Percentiles rank a stretch among this genome's conserved stretches.
Evolutionary conservation across 2,113 vertebrate genomes (phyloP).

Genomic region (Girardinichthys multiradiatus): DNA sequence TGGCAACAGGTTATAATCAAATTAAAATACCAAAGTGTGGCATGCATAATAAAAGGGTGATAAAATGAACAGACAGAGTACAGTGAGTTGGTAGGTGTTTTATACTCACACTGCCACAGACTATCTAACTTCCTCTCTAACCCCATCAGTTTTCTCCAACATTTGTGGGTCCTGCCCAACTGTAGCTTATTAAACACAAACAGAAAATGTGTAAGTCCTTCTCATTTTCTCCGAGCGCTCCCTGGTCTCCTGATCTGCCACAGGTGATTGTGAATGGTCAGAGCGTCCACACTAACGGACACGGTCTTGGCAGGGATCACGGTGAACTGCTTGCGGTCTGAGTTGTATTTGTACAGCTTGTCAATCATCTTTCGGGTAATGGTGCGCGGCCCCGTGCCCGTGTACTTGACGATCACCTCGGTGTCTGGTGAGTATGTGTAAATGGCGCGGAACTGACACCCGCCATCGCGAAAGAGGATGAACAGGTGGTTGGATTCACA

Average conservation of each 20-base stretch:
- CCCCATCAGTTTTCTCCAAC: constrained; percentile 3
- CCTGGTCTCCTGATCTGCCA: constrained; percentile 93
- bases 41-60: constrained; percentile 71
- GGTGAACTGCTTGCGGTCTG: constrained; percentile 95
- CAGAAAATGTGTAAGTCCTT: background rate
- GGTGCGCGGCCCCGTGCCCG: constrained; percentile 88
- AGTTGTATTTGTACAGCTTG: constrained; percentile 97
- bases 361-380: constrained; percentile 95
- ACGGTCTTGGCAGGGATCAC: constrained; percentile 94
- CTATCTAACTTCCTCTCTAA: background rate
- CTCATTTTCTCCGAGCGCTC: constrained; percentile 86
- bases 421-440: constrained; percentile 91
- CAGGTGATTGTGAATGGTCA: constrained; percentile 94
- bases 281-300: constrained; percentile 93
- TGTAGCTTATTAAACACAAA: constrained; percentile 39
- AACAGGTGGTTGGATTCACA: constrained; percentile 96
- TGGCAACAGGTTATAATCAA: constrained; percentile 22
- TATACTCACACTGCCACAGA: constrained; percentile 12
- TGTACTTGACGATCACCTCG: constrained; percentile 91
- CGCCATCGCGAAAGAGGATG: constrained; percentile 93
- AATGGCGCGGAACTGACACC: constrained; percentile 93
- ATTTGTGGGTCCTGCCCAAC: constrained; percentile 70
- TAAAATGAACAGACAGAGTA: constrained; percentile 21
- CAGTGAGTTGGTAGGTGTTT: constrained; percentile 34
- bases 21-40: constrained; percentile 68